These are phyloP conservation scores for Campylomormyrus tamandua DNA, from an alignment of 2,113 vertebrate genomes.

Conservation along the genomic window DNA sequence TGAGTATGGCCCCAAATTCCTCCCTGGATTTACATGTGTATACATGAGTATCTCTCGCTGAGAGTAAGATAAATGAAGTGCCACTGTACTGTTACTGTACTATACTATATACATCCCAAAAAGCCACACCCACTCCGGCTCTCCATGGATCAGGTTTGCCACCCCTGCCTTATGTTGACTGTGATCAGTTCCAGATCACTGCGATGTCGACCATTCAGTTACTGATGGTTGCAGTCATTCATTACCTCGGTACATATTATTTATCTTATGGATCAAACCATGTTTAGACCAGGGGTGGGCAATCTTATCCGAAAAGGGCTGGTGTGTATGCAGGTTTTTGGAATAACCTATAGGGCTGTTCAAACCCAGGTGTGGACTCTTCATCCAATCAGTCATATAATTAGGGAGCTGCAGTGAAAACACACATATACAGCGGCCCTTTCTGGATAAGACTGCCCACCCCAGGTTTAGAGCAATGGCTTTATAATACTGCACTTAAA, in stretches of 20 bases:
- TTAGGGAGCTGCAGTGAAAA: not conserved
- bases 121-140: not conserved
- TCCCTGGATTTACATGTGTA: too few relatives aligned
- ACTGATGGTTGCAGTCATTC: not conserved
- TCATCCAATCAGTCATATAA: not conserved
- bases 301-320: too few relatives aligned
- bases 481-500: not conserved
- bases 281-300: too few relatives aligned
- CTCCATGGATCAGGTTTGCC: too few relatives aligned
- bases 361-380: not conserved
- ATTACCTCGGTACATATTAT: not conserved
- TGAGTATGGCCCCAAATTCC: too few relatives aligned
- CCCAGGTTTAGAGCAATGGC: not conserved
- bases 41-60: too few relatives aligned
- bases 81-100: too few relatives aligned
- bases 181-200: not conserved
- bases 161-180: not conserved
- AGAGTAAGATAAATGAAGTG: too few relatives aligned
- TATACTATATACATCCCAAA: too few relatives aligned
- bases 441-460: not conserved
- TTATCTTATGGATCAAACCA: not conserved
- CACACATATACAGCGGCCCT: too few relatives aligned
- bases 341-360: too few relatives aligned
- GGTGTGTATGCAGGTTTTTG: too few relatives aligned
- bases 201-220: not conserved